These are phyloP conservation scores for Grantiella picta DNA, from an alignment of 2,113 vertebrate species.

Conservation along the genomic window DNA sequence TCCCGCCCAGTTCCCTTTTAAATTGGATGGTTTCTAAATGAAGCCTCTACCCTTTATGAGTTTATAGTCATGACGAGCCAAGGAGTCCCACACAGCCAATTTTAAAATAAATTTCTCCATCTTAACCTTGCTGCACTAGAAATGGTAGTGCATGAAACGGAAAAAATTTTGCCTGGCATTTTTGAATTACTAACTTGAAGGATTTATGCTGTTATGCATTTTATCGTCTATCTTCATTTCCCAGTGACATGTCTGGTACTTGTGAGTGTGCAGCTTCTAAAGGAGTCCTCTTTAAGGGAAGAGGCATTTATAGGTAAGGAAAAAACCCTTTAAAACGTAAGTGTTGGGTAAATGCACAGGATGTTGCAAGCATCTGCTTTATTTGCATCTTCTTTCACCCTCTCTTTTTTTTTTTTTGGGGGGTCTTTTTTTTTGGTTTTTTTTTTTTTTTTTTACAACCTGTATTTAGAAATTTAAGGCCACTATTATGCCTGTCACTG, in stretches of 20 bases:
- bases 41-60: constrained; percentile 44
- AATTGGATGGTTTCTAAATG: constrained; percentile 45
- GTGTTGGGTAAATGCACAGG: background rate
- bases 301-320: background rate
- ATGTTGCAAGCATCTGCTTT: background rate
- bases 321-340: background rate
- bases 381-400: background rate
- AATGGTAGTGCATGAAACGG: background rate
- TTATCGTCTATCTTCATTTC: background rate
- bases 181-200: constrained; percentile 3
- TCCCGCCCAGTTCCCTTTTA: constrained; percentile 49
- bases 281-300: background rate
- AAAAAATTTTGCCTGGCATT: background rate
- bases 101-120: background rate
- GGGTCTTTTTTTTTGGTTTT: background rate
- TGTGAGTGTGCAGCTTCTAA: background rate
- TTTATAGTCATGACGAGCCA: constrained; percentile 25
- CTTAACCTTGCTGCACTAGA: background rate
- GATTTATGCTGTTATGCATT: background rate
- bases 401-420: background rate
- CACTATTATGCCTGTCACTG: background rate
- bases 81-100: background rate
- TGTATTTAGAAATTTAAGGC: background rate
- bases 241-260: rapidly evolving
- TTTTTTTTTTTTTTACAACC: background rate